A percentile compares a stretch with the other conserved stretches of the same genome.
Evolutionary conservation across 2,797 vertebrate species (phyloP).

Genomic region (Coregonus ussuriensis): DNA sequence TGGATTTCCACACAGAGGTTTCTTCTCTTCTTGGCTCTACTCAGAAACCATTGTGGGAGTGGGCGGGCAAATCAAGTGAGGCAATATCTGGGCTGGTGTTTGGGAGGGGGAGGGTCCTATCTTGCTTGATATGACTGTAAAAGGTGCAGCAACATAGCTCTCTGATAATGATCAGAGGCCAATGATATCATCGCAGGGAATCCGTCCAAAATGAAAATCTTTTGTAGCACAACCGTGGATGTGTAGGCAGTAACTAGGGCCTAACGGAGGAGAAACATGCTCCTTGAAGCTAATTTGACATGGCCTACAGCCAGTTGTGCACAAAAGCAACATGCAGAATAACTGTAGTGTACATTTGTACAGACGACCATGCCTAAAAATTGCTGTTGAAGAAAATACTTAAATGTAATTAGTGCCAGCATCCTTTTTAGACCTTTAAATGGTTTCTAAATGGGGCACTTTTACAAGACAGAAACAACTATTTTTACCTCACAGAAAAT

Average conservation of each 20-base stretch:
- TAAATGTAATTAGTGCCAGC: background rate
- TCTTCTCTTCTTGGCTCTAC: no score
- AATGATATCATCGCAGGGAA: slow-evolving; percentile 48
- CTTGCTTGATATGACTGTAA: slow-evolving; percentile 33
- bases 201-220: slow-evolving; percentile 28
- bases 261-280: slow-evolving; percentile 32
- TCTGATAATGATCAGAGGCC: slow-evolving; percentile 54
- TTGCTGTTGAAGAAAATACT: background rate
- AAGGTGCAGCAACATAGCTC: slow-evolving; percentile 28
- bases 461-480: slow-evolving; percentile 34
- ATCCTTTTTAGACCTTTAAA: slow-evolving; percentile 14
- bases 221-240: slow-evolving; percentile 37
- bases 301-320: slow-evolving; percentile 8
- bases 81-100: slow-evolving; percentile 5
- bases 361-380: background rate
- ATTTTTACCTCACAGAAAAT: slow-evolving; percentile 26
- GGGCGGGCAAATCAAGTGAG: slow-evolving; percentile 17
- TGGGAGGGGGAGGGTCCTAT: slow-evolving; percentile 3
- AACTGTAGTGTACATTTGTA: slow-evolving; percentile 8
- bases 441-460: slow-evolving; percentile 34
- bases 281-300: slow-evolving; percentile 3
- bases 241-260: slow-evolving; percentile 38
- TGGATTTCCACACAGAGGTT: slow-evolving; percentile 5
- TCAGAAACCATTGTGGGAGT: slow-evolving; percentile 43
- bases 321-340: background rate